Conservation (phyloP, 2,888 invertebrate species). For the Anorthoa munda region DNA sequence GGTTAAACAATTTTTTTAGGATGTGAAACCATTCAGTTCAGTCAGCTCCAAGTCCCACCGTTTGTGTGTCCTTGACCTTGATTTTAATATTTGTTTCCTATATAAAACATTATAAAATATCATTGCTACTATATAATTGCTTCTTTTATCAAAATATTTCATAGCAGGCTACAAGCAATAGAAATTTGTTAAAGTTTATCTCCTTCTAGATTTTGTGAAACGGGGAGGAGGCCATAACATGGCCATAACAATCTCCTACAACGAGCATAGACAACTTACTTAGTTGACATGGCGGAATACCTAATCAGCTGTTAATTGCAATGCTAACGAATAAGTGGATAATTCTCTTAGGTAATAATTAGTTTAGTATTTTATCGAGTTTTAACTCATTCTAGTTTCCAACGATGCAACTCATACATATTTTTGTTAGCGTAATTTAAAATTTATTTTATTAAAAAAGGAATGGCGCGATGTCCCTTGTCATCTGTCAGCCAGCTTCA, state of each 20-base stretch:
- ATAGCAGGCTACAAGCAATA: not conserved
- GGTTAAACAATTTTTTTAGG: no score
- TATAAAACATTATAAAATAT: not conserved
- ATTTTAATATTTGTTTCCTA: not conserved
- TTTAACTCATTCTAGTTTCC: slow-evolving; percentile 63
- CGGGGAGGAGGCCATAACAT: slow-evolving; percentile 48
- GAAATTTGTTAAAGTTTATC: not conserved
- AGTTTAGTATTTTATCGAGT: slow-evolving; percentile 52
- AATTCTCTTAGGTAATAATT: slow-evolving; percentile 65
- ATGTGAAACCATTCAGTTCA: no score
- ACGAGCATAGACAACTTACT: slow-evolving; percentile 67
- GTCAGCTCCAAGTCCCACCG: not conserved
- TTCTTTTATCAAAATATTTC: not conserved
- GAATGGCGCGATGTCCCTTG: slow-evolving; percentile 89
- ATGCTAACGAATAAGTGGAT: slow-evolving; percentile 82
- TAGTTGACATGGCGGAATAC: slow-evolving; percentile 86
- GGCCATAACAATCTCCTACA: slow-evolving; percentile 49
- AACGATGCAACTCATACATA: slow-evolving; percentile 40
- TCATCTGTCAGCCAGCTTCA: slow-evolving; percentile 89
- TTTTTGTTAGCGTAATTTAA: slow-evolving; percentile 58
- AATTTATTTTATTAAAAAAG: slow-evolving; percentile 71
- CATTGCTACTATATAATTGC: not conserved
- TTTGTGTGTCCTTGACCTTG: slow-evolving; percentile 22
- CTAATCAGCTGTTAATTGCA: slow-evolving; percentile 89
- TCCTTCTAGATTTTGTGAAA: slow-evolving; percentile 32